Evolutionary conservation across 2,888 invertebrate species (phyloP).

Genomic region (Drosophila recens): DNA sequence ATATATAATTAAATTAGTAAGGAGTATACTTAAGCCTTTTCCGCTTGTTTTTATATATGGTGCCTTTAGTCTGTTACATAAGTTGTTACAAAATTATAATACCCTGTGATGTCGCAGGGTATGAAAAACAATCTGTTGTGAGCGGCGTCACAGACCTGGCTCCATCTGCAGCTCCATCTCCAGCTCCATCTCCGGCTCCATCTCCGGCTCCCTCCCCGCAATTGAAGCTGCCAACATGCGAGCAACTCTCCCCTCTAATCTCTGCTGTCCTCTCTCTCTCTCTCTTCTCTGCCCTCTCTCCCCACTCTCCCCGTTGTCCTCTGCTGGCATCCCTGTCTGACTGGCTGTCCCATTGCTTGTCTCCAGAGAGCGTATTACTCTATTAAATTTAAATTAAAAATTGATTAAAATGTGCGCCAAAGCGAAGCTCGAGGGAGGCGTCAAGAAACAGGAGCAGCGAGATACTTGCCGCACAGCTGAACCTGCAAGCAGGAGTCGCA

Average conservation of each 20-base stretch:
- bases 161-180: constrained; percentile 5
- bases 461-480: constrained; percentile 61
- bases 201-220: constrained; percentile 1
- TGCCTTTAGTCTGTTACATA: neutral
- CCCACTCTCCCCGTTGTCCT: too few relatives aligned
- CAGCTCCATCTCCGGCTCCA: constrained; percentile 11
- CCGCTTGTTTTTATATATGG: too few relatives aligned
- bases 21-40: too few relatives aligned
- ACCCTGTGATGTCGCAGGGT: neutral
- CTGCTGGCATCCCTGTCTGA: neutral
- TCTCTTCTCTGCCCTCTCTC: neutral
- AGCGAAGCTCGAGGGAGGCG: constrained; percentile 12
- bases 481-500: constrained; percentile 7
- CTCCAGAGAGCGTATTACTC: constrained; percentile 67
- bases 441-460: constrained; percentile 19
- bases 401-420: constrained; percentile 78
- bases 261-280: neutral
- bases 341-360: constrained; percentile 8
- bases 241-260: constrained; percentile 27
- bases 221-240: constrained; percentile 26
- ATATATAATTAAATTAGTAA: too few relatives aligned
- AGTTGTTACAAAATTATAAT: neutral
- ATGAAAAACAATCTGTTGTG: constrained; percentile 18
- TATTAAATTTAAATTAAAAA: constrained; percentile 83
- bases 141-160: constrained; percentile 42